Base-by-base conservation (phyloP, 2,797 vertebrate genomes). In the Oryzias sinensis region DNA sequence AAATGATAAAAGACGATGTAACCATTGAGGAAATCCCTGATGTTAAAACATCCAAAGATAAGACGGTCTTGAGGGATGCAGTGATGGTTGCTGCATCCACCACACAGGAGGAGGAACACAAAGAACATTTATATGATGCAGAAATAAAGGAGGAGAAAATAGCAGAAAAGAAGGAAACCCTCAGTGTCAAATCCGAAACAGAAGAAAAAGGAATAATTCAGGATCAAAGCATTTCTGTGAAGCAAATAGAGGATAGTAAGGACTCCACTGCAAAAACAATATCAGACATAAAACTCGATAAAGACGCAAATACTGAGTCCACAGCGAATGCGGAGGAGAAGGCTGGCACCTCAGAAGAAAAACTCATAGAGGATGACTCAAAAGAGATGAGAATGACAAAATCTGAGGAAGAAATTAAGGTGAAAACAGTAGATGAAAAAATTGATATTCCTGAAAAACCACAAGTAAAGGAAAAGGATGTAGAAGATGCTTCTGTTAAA, bases 381-480 rank as follows among this genome's bases (percentile, higher is more conserved):
- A 77, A 81, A 71, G 72, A 72, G 43, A 53, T n/a, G 45, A n/a
- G 1, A 9, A 67, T 55, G 20, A 64, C 62, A 4, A 62, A 71
- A 14, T 29, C 33, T 17, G 61, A 55, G 41, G 46, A 70, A 70
- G 70, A 79, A 20, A 29, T 56, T 9, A 48, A 65, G 18, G 46
- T 53, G 2, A 59, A 71, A 50, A 66, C 80, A 27, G 56, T 74
- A 0, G 56, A 76, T 54, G 62, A 70, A 47, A 72, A 74, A 42
- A 53, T 27, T 13, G 43, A 59, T 9, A 17, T 22, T 52, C 49
- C 55, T 61, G 72, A 61, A 60, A 42, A 9, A 44, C 40, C 45
- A 11, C 27, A 56, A 14, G 13, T 49, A 27, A 62, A 54, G 5
- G 53, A 70, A 54, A 62, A 49, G 4, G 64, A 70, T 11, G 27